Percentiles rank a stretch among this genome's conserved stretches.
Evolutionary conservation across 2,888 invertebrate genomes (phyloP).

Genomic region (Ptilodon capucinus): DNA sequence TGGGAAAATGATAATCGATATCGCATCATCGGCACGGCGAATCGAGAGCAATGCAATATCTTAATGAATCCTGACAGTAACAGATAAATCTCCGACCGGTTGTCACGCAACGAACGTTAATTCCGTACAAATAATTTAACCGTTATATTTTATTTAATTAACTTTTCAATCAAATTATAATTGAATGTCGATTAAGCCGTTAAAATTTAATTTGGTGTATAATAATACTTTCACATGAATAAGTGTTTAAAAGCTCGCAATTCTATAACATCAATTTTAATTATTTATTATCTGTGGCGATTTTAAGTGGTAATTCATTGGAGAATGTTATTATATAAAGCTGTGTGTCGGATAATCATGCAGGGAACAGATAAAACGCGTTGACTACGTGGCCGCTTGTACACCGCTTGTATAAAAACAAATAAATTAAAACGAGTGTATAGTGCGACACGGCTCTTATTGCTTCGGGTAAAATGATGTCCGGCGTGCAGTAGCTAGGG

Average conservation of each 20-base stretch:
- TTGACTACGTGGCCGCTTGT: constrained; percentile 7
- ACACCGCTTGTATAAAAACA: constrained; percentile 43
- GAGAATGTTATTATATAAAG: too few relatives aligned
- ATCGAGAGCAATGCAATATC: not conserved
- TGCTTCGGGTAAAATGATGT: constrained; percentile 37
- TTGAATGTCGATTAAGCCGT: constrained; percentile 1
- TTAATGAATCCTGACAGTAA: constrained; percentile 3
- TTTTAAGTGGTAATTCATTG: constrained; percentile 18
- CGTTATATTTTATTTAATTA: constrained; percentile 1
- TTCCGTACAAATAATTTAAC: constrained; percentile 1
- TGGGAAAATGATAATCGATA: constrained; percentile 30
- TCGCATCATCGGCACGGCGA: not conserved
- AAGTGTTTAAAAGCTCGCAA: not conserved
- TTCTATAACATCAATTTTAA: constrained; percentile 49
- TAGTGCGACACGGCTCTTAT: constrained; percentile 13
- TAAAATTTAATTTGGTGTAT: constrained; percentile 3
- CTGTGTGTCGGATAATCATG: not conserved
- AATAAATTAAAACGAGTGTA: constrained; percentile 32
- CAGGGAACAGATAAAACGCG: not conserved
- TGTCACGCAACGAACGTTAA: not conserved
- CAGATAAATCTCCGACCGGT: constrained; percentile 1
- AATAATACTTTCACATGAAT: constrained; percentile 1
- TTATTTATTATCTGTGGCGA: constrained; percentile 45
- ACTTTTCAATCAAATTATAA: constrained; percentile 4
- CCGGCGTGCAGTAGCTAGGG: constrained; percentile 6